Evolutionary conservation across 2,797 vertebrate genomes (phyloP).

Genomic region (Pelodytes ibericus): DNA sequence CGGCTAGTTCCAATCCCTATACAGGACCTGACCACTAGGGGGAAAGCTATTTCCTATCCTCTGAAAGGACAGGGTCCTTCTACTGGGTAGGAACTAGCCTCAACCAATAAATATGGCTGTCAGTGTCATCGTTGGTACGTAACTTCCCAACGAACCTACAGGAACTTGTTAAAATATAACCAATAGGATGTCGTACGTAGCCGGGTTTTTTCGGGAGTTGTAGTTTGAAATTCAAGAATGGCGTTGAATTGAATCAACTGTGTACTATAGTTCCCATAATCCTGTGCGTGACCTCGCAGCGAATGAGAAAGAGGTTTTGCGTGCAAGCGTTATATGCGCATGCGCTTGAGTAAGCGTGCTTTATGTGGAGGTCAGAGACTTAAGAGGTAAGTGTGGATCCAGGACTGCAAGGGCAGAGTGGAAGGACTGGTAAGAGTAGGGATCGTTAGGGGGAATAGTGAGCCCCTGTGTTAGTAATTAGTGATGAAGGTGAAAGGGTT

Average conservation of each 20-base stretch:
- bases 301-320: neutral
- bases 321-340: slow-evolving; percentile 14
- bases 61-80: no score
- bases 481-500: no score
- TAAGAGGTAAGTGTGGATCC: slow-evolving; percentile 43
- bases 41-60: no score
- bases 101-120: neutral
- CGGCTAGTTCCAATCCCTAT: no score
- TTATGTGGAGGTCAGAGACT: slow-evolving; percentile 50
- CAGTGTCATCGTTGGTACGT: neutral
- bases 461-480: neutral
- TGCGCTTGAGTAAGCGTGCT: slow-evolving; percentile 19
- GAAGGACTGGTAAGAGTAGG: neutral
- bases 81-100: no score
- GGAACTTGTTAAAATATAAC: neutral
- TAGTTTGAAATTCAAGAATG: neutral
- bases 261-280: slow-evolving; percentile 27
- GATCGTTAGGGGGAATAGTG: neutral
- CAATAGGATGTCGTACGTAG: neutral
- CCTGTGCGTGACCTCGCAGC: neutral
- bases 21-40: no score
- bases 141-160: neutral
- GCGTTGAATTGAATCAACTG: neutral
- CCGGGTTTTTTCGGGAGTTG: neutral
- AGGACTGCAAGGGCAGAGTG: neutral